Base-by-base conservation (phyloP, 30 jellyfish, hydroid and myxozoan genomes). In the Sanderia malayensis region DNA sequence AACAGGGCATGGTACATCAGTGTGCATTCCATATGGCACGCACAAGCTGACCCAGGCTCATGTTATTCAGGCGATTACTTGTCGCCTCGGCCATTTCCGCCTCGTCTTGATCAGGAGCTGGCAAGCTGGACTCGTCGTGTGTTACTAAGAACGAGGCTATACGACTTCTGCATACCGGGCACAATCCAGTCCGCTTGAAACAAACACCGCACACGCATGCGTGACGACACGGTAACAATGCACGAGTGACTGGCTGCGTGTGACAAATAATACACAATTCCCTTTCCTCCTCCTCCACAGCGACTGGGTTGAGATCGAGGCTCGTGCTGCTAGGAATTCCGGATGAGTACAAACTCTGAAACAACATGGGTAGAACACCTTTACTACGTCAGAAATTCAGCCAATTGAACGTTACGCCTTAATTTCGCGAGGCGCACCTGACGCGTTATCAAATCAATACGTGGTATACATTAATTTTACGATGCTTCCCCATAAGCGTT, bases 191-290 rank as follows among this genome's bases (percentile, higher is more conserved):
- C 46, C 82, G 49, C 15, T 23, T 26, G 45, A 87, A 87, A 44
- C 96, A 87, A 8, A 66, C 82, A 20, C 84, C 90, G 61, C 96
- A 87, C 24, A 87, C 67, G 67, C 96, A 87, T 11, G 78, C 55
- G 65, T 87, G 96, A 19, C 96, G 89, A 60, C 96, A 87, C 2
- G 96, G 96, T 62, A 87, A 29, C n/a, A 87, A 55, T 10, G 86
- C 96, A 55, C 96, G 67, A 3, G 96, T 87, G n/a, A 80, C 96
- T 19, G 84, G 83, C n/a, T 26, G 24, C 24, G 71, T 32, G 69
- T 87, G 96, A 44, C 96, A 87, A 10, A 87, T 70, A 23, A 87
- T 64, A 63, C 96, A 87, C 32, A 68, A 75, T 27, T 85, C 92
- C 23, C 62, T 9, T 53, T 18, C 21, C 20, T 20, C 71, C 23